Conservation (phyloP, 2,888 invertebrate species). For the Elysia crispata region DNA sequence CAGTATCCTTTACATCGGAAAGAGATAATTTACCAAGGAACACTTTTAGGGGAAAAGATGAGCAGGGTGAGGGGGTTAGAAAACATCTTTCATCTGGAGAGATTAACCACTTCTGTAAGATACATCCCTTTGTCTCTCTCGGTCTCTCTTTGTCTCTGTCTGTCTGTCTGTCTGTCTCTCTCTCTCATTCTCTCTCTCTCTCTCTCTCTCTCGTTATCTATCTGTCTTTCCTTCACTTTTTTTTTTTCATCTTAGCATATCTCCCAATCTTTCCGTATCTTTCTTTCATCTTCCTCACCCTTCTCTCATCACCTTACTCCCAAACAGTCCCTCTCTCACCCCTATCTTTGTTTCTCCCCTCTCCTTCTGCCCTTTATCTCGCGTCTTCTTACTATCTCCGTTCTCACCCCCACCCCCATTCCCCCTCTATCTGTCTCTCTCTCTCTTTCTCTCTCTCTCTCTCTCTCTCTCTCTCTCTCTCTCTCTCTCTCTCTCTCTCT, state of each 20-base stretch:
- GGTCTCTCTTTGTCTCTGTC: not conserved
- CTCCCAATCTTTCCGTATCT: not conserved
- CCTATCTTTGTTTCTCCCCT: too few species aligned
- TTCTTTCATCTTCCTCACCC: slow-evolving; percentile 1
- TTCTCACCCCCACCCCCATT: not conserved
- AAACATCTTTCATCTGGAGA: too few species aligned
- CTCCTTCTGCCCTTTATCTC: not conserved
- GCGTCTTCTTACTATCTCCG: not conserved
- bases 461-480: not conserved
- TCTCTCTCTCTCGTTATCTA: not conserved
- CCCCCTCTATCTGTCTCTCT: slow-evolving; percentile 22
- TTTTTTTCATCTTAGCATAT: too few species aligned
- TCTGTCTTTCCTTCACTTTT: too few species aligned
- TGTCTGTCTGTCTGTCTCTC: not conserved
- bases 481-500: too few species aligned
- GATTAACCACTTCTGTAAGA: too few species aligned
- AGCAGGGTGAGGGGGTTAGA: too few species aligned
- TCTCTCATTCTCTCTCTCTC: not conserved
- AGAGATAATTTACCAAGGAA: too few species aligned
- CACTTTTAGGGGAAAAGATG: too few species aligned
- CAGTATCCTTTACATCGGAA: too few species aligned
- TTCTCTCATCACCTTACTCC: not conserved
- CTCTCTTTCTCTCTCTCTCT: slow-evolving; percentile 2
- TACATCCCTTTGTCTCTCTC: not conserved
- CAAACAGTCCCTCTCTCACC: not conserved